phyloP scores from a whole-genome alignment of 2,797 vertebrate species.

The Amblyraja radiata region DNA sequence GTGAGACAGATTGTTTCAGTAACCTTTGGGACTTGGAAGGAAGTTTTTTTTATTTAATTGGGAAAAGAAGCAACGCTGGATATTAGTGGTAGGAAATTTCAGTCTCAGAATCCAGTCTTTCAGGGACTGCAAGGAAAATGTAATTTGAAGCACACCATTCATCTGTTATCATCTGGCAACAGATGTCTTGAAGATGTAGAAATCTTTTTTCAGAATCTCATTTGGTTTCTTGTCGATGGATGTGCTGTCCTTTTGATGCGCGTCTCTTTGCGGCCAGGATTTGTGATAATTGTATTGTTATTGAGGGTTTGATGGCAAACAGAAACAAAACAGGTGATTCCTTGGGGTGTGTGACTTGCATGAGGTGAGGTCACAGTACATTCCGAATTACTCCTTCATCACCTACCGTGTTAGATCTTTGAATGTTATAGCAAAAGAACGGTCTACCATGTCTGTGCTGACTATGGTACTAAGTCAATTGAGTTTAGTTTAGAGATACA shows the following conservation, averaged over 20 bases:
- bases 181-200: background rate
- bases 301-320: background rate
- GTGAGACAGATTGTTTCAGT: background rate
- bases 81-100: background rate
- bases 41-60: background rate
- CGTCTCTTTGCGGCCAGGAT: no score
- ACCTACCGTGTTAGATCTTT: background rate
- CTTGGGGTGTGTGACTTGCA: background rate
- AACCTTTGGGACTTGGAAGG: background rate
- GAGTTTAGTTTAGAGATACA: no score
- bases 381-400: background rate
- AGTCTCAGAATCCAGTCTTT: background rate
- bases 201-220: background rate
- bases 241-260: background rate
- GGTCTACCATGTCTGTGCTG: no score
- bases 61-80: background rate
- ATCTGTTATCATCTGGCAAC: background rate
- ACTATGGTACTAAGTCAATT: no score
- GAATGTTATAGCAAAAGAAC: no score
- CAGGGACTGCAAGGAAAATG: background rate
- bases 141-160: background rate
- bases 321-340: background rate
- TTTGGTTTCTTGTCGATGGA: constrained; percentile 1
- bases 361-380: background rate
- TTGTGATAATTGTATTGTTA: background rate